Evolutionary conservation across 1,140 invertebrate genomes (phyloP).

Genomic region (Dreissena polymorpha): DNA sequence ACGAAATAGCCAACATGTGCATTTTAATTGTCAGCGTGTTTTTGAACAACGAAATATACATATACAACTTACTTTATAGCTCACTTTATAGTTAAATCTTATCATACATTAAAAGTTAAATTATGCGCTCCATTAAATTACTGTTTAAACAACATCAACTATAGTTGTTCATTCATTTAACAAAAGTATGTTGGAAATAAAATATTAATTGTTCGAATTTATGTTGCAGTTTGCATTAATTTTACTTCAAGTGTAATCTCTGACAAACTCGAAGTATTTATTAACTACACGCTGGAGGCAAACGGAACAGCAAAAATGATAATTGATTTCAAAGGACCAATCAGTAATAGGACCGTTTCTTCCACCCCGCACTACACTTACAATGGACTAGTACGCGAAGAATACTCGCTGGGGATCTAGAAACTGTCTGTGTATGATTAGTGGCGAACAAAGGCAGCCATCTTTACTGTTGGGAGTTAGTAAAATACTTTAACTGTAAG

Average conservation of each 20-base stretch:
- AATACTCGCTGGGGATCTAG: slow-evolving; percentile 48
- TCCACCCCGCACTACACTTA: slow-evolving; percentile 32
- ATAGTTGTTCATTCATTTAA: not conserved
- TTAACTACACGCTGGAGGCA: slow-evolving; percentile 15
- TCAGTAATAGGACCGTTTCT: slow-evolving; percentile 50
- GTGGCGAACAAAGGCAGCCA: slow-evolving; percentile 58
- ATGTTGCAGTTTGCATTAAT: not conserved
- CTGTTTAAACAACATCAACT: not conserved
- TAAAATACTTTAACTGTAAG: slow-evolving; percentile 9
- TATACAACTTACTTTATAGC: no score
- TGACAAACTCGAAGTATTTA: not conserved
- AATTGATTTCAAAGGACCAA: slow-evolving; percentile 37
- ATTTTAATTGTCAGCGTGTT: no score
- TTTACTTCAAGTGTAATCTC: not conserved
- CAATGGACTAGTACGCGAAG: not conserved
- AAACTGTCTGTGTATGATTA: slow-evolving; percentile 54
- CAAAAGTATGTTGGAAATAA: not conserved
- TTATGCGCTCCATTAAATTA: not conserved
- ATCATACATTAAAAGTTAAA: no score
- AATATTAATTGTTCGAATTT: not conserved
- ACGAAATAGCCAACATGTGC: no score
- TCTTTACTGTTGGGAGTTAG: slow-evolving; percentile 27
- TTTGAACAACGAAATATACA: no score
- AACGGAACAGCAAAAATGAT: slow-evolving; percentile 40
- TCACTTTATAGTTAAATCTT: no score